A percentile compares a stretch with the other conserved stretches of the same genome.
phyloP scores from a whole-genome alignment of 2,113 vertebrate species.

The Paedocypris sp. region DNA sequence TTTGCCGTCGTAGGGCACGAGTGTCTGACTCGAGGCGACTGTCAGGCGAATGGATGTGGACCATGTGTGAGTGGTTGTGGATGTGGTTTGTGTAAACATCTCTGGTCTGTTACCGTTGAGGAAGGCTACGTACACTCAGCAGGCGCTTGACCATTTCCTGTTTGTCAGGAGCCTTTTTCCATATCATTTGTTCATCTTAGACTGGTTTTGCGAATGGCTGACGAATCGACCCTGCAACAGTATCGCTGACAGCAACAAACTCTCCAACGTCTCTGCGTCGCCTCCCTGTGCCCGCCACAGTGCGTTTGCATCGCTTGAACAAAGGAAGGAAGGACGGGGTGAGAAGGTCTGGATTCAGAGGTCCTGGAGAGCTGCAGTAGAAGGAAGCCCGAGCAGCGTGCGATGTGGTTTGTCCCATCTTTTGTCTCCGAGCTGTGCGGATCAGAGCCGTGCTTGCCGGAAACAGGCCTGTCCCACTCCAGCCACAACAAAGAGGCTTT shows the following conservation, averaged over 20 bases:
- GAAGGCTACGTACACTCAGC: constrained; percentile 34
- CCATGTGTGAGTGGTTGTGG: constrained; percentile 38
- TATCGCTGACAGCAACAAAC: not conserved
- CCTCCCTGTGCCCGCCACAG: not conserved
- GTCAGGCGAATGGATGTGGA: constrained; percentile 30
- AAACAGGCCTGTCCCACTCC: constrained; percentile 4
- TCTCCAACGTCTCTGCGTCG: not conserved
- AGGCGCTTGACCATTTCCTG: constrained; percentile 22
- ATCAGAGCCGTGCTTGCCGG: constrained; percentile 3
- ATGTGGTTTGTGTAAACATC: constrained; percentile 43
- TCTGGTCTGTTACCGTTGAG: constrained; percentile 38
- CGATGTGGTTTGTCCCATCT: constrained; percentile 43
- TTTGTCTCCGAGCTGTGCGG: constrained; percentile 24
- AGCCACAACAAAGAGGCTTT: constrained; percentile 20
- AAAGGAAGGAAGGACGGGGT: not conserved
- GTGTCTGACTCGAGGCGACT: not conserved
- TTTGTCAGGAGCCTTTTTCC: not conserved
- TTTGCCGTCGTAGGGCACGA: not conserved
- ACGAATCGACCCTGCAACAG: no score
- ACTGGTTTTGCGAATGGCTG: no score
- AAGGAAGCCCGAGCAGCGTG: constrained; percentile 27
- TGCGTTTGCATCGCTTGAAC: not conserved
- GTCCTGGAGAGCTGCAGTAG: constrained; percentile 34
- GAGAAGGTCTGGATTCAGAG: constrained; percentile 3
- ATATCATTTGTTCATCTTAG: not conserved